Conservation (phyloP, 2,797 vertebrate species). For the Pelochelys cantorii region DNA sequence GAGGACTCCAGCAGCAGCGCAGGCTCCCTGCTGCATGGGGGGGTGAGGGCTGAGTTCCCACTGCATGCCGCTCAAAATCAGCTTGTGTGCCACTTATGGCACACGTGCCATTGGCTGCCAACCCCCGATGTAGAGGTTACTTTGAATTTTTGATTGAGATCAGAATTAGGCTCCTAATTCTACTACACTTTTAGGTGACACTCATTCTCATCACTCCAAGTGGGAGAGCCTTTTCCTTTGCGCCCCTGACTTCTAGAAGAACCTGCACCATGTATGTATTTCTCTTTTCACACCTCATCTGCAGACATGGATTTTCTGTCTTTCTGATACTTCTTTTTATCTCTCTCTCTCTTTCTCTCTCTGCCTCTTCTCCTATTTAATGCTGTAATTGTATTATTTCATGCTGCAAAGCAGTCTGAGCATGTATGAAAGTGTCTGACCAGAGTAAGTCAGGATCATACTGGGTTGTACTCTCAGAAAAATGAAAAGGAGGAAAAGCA, state of each 20-base stretch:
- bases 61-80: too few species aligned
- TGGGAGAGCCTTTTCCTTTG: not conserved
- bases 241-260: not conserved
- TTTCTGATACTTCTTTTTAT: not conserved
- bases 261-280: not conserved
- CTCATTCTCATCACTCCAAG: not conserved
- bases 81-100: too few species aligned
- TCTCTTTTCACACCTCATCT: not conserved
- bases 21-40: too few species aligned
- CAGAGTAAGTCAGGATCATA: slow-evolving; percentile 29
- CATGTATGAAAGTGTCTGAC: slow-evolving; percentile 36
- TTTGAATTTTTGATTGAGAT: not conserved
- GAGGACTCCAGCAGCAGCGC: too few species aligned
- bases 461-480: slow-evolving; percentile 33
- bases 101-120: too few species aligned
- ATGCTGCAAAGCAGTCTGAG: slow-evolving; percentile 5
- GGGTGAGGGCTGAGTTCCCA: too few species aligned
- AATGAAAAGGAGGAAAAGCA: not conserved
- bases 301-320: not conserved
- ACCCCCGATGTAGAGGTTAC: not conserved
- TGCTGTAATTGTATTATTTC: not conserved
- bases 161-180: not conserved
- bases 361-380: not conserved
- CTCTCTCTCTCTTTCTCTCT: not conserved
- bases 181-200: not conserved